Conservation (phyloP, 2,797 vertebrate genomes). For the Typhlichthys subterraneus region DNA sequence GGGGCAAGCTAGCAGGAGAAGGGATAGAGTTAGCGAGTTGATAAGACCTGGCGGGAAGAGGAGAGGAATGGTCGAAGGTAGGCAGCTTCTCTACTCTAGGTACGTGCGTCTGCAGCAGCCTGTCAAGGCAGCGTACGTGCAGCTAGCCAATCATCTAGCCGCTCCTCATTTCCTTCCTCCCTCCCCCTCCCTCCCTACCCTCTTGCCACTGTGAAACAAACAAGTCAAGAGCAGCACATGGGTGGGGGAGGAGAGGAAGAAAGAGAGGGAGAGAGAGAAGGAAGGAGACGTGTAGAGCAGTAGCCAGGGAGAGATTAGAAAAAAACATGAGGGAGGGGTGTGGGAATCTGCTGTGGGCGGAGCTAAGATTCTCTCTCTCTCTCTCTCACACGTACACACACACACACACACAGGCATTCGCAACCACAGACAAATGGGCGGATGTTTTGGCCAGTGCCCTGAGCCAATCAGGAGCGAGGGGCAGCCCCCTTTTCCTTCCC, state of each 20-base stretch:
- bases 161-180: conserved; percentile 22
- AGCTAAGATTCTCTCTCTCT: conserved; percentile 32
- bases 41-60: neutral
- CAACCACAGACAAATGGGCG: conserved; percentile 64
- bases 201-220: conserved; percentile 66
- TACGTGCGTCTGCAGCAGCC: conserved; percentile 36
- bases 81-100: conserved; percentile 1
- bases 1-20: neutral
- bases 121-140: conserved; percentile 68
- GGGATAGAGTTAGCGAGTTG: neutral
- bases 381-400: conserved; percentile 8
- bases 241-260: conserved; percentile 43
- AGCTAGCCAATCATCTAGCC: conserved; percentile 58
- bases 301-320: conserved; percentile 11
- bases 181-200: conserved; percentile 29
- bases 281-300: conserved; percentile 29
- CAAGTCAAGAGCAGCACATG: conserved; percentile 60
- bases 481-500: conserved; percentile 42
- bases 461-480: conserved; percentile 67
- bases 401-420: conserved; percentile 11
- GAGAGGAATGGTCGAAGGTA: neutral
- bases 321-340: conserved; percentile 18
- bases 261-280: conserved; percentile 9
- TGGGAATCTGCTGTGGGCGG: conserved; percentile 33
- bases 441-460: conserved; percentile 64